Base-by-base conservation (phyloP, 2,113 vertebrate species). In the Eonycteris spelaea region DNA sequence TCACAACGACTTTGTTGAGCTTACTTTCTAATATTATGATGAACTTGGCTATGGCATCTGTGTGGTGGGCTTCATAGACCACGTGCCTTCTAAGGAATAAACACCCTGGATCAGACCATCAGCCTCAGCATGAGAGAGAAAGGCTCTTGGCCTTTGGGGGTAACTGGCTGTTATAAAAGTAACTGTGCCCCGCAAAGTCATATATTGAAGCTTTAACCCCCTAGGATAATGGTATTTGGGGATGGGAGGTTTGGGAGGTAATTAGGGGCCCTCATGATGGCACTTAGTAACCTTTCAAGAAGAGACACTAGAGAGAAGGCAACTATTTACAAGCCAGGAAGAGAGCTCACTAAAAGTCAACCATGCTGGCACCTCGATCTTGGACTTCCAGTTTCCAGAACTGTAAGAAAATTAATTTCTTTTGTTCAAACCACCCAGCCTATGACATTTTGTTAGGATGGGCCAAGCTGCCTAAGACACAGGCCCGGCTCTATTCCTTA, bases 11-110 rank as follows among this genome's bases (percentile, higher is more conserved):
- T 99, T 99, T 33, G 99, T 99, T 94, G 99, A 99, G 97, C 98
- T 99, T 97, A 98, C 99, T 96, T 96, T 99, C 97, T 99, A 99
- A 99, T 99, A 98, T 4, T 98, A 99, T 98, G 99, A 99, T 0
- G 99, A 99, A 98, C 99, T 98, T 4, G 99, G 98, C 48, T 99
- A 99, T 98, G 99, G 99, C 98, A 98, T 98, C 98, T 99, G 99
- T 74, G 99, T 99, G 38, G 98, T 99, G 91, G 99, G 51, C 51
- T 98, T 99, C 97, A 99, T 99, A 98, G 98, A 98, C 90, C 98
- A 99, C 96, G 99, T 99, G 99, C 97, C 98, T 30, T 86, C 98
- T 96, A 99, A 99, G 98, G 99, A 99, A 98, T 99, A 98, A 18
- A 86, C n/a, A 93, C 79, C 90, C 96, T 74, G 91, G 86, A 48